phyloP scores from a whole-genome alignment of 30 jellyfish, hydroid and myxozoan species.

The Chrysaora quinquecirrha region DNA sequence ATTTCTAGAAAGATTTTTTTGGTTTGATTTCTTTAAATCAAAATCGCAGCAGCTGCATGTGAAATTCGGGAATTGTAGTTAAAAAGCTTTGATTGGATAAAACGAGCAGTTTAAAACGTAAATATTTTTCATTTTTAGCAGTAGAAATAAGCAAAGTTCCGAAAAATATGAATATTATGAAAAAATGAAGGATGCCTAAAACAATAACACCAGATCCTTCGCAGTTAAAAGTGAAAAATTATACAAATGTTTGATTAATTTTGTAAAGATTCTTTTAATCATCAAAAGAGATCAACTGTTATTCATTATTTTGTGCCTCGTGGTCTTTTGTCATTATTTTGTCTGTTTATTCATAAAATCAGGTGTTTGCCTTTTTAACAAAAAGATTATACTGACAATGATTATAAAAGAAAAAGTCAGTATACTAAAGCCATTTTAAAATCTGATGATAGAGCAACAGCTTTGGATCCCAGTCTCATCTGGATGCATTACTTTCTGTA shows the following conservation, averaged over 20 bases:
- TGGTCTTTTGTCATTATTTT: neutral
- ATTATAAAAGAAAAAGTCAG: no score
- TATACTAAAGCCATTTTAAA: no score
- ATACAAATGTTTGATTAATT: no score
- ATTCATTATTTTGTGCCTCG: neutral
- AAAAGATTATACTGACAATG: neutral
- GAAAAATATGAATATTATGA: neutral
- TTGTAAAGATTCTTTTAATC: no score
- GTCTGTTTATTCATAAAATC: neutral
- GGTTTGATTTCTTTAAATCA: no score
- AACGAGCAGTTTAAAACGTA: neutral
- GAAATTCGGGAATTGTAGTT: no score
- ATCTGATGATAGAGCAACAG: no score
- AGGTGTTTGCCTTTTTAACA: constrained; percentile 8
- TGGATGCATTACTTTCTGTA: no score
- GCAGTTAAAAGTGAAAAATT: neutral
- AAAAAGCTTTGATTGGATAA: neutral
- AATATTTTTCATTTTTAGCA: neutral
- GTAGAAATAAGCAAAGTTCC: neutral
- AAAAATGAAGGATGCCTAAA: neutral
- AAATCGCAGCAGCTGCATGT: no score
- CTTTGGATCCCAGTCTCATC: no score
- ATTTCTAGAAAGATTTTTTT: no score
- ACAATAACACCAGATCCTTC: neutral
- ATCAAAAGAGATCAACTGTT: neutral